Base-by-base conservation (phyloP, 2,797 vertebrate genomes). In the Sebastes kiyomatsui region DNA sequence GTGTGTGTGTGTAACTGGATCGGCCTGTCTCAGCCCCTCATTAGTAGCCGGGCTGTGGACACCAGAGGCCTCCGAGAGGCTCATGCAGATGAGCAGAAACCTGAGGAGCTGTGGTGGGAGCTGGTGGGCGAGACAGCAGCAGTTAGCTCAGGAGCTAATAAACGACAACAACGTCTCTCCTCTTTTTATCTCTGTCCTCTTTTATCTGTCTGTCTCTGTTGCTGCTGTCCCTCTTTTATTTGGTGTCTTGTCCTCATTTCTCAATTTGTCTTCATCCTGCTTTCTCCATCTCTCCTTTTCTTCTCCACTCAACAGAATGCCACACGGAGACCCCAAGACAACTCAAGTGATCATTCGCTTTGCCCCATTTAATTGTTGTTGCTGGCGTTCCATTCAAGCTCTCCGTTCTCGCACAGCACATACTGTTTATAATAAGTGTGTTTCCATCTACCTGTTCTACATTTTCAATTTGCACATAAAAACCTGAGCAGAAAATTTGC, bases 11-110 rank as follows among this genome's bases (percentile, higher is more conserved):
- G 46, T 94, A 96, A 96, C 92, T 49, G 25, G 89, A 96, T 89
- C 83, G 12, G 82, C 83, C 89, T 46, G 68, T 84, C 88, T 91
- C 90, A 84, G 80, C 86, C 85, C 82, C 93, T 96, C 94, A 96
- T 96, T 96, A 96, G 95, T 75, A 90, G 77, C 80, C 58, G 52
- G 85, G 85, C 91, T 88, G 81, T 89, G 93, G 94, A 94, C 89
- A 94, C 90, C 85, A 92, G 92, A 91, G 90, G 89, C 81, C 88
- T 90, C 35, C 4, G 27, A 76, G 94, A 82, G 89, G 77, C 91
- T 92, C 93, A 95, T 95, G 94, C 94, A 96, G 95, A 96, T 96
- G 95, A 96, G 90, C 67, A 72, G 95, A 94, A 96, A 96, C 94
- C 88, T 10, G 93, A 96, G 94, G 72, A 94, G 94, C 90, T 79